Evolutionary conservation across 2,113 vertebrate species (phyloP), one percentile per base, ranked within the genome.

Genomic region (Himantopus leucocephalus): DNA sequence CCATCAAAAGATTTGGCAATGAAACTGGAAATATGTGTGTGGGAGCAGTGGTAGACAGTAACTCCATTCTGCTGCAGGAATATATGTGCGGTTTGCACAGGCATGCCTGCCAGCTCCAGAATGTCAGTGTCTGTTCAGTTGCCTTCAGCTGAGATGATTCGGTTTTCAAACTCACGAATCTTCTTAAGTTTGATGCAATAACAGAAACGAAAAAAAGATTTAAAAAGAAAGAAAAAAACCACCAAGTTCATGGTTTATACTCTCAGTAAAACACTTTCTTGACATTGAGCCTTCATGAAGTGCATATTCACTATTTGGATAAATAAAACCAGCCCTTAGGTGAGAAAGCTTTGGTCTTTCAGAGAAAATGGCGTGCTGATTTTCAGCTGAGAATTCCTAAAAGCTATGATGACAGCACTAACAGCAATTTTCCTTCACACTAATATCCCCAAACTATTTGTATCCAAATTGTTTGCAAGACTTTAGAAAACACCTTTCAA

Each of bases 171-270:
- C 21, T 41, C 30, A 39, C 22, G 55, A 6, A 50, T 32, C 15
- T 53, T 77, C 63, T 16, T 9, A 63, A 50, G 23, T 76, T 64
- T 66, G 37, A 70, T 45, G 78, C 19, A 83, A 4, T 56, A 82
- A 55, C 10, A 64, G 62, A n/a, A 92, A 22, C 26, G 9, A 3
- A 0, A 6, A 6, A 3, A 37, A 37, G 37, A 37, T 8, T 37
- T 37, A 17, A 32, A 10, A 34, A 34, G 45, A 63, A 3, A 5
- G 10, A 23, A 9, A n/a, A 41, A 34, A 6, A 0, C 3, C 3
- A 75, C 21, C 12, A 79, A n/a, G 9, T 55, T 88, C 55, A n/a
- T 32, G 14, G 14, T 68, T 78, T 83, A 37, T 50, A 13, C 23
- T 90, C 80, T 35, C 26, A 80, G 4, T 70, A 70, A 70, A 92